Percentiles rank a stretch among this genome's conserved stretches.
phyloP scores from a whole-genome alignment of 2,113 vertebrate species.

The Chauna torquata region DNA sequence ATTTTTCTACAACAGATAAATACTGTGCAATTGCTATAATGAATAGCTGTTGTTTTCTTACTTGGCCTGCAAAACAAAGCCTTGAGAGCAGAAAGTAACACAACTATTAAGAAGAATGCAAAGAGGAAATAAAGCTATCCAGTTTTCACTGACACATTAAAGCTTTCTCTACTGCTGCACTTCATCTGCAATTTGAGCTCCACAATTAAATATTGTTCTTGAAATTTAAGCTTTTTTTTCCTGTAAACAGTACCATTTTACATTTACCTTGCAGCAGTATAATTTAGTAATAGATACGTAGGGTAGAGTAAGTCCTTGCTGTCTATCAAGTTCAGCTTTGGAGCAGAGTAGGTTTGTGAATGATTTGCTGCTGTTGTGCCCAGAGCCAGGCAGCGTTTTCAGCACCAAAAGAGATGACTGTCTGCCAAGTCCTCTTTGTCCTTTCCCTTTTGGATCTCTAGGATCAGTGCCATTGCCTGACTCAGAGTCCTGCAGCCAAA shows the following conservation, averaged over 20 bases:
- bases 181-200: not conserved
- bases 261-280: not conserved
- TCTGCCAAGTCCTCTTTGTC: rapidly evolving
- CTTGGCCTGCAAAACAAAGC: not conserved
- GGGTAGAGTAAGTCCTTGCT: not conserved
- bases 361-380: not conserved
- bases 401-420: not conserved
- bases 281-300: not conserved
- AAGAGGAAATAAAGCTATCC: not conserved
- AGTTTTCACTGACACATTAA: not conserved
- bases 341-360: not conserved
- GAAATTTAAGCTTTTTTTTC: not conserved
- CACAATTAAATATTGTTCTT: not conserved
- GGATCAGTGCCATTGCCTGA: not conserved
- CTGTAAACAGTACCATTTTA: not conserved
- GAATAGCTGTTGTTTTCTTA: not conserved
- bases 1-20: not conserved
- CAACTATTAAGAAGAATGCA: not conserved
- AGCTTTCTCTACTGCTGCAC: not conserved
- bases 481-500: not conserved
- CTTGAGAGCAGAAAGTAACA: not conserved
- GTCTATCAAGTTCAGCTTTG: not conserved
- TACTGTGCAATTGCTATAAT: not conserved
- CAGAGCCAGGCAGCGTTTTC: not conserved
- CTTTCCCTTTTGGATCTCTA: not conserved